Evolutionary conservation across 2,888 invertebrate species (phyloP), one percentile per base, ranked within the genome.

Genomic region (Meandrusa payeni): DNA sequence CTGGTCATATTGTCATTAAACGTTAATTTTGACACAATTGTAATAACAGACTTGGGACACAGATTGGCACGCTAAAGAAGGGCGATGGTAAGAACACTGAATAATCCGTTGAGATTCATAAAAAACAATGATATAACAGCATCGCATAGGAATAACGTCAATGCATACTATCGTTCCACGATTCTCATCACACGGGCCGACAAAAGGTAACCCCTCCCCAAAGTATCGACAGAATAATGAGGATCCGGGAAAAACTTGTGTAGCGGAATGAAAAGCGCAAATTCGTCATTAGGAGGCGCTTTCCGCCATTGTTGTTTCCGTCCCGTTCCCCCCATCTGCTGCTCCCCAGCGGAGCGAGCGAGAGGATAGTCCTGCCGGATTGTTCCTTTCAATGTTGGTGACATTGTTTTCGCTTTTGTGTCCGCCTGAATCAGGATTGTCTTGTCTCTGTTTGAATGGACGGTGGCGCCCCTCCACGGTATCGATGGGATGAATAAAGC

Each of bases 181-280:
- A 78, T 82, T 74, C 78, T 69, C 79, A 83, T 80, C 81, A 73
- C 74, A 61, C 59, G 60, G 48, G 46, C 57, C 66, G 61, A 82
- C 80, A 85, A 85, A 72, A 69, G 69, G 66, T 61, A 59, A 67
- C 68, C n/a, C 76, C 76, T 74, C 79, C 80, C 76, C 73, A 67
- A 76, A 80, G 82, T 85, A 85, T 82, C 76, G 82, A 76, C 77
- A 73, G 73, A 79, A 87, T 86, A 86, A 86, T 81, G 82, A 85
- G 76, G 68, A 79, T 81, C 79, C 83, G 86, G 81, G 86, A 86
- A 87, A 87, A 87, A 87, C 85, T 87, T 86, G 76, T 86, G 86
- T 86, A 80, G 82, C 83, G 85, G 82, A 85, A 86, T 87, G 87
- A 87, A 87, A 86, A 87, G 86, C 87, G 86, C 87, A 87, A 87